These are phyloP conservation scores for Tenthredo distinguenda DNA, from an alignment of 2,888 invertebrate species.

Conservation along the genomic window DNA sequence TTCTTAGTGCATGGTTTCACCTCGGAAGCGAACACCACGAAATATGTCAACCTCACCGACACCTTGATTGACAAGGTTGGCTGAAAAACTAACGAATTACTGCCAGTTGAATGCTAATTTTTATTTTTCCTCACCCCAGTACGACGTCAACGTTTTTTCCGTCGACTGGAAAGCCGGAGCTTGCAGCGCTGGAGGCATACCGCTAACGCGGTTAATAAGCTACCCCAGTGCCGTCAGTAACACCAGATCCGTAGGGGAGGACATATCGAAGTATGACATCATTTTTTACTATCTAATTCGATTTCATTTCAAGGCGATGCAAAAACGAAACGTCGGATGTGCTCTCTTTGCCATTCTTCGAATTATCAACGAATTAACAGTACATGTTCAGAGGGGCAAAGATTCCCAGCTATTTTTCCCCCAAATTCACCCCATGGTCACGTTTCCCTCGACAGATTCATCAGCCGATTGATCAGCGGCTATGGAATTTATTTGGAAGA, in stretches of 20 bases:
- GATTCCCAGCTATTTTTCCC: background rate
- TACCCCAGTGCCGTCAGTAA: slow-evolving; percentile 28
- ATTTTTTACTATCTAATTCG: background rate
- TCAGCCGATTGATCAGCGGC: slow-evolving; percentile 5
- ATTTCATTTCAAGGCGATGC: too few species aligned
- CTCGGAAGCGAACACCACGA: slow-evolving; percentile 22
- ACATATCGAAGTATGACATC: background rate
- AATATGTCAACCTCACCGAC: background rate
- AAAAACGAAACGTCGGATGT: too few species aligned
- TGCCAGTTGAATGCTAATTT: background rate
- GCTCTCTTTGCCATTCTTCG: background rate
- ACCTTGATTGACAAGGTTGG: slow-evolving; percentile 2
- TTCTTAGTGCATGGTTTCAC: slow-evolving; percentile 36
- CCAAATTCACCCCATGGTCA: background rate
- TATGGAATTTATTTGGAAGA: background rate
- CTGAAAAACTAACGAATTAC: background rate
- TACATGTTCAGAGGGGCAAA: too few species aligned
- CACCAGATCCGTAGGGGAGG: slow-evolving; percentile 18
- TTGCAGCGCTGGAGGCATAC: slow-evolving; percentile 2
- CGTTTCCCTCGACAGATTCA: slow-evolving; percentile 15
- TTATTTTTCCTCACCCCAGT: background rate
- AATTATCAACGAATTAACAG: too few species aligned
- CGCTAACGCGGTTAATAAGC: background rate
- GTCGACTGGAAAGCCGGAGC: slow-evolving; percentile 47
- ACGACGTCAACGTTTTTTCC: slow-evolving; percentile 27